phyloP scores from a whole-genome alignment of 1,140 invertebrate genomes.

The Chymomyza costata region DNA sequence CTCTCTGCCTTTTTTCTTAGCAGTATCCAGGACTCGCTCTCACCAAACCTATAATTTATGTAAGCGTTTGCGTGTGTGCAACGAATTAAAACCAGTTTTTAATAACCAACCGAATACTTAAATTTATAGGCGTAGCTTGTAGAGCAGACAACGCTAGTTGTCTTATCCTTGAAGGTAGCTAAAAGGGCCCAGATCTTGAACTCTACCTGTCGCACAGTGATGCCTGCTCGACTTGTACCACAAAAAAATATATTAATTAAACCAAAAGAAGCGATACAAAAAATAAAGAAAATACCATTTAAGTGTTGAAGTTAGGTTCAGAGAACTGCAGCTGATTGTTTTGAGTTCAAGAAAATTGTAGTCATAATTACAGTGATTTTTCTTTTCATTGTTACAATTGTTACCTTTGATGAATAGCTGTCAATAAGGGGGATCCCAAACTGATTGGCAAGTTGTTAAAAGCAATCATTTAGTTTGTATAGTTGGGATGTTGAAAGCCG shows the following conservation, averaged over 20 bases:
- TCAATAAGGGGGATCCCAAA: slow-evolving; percentile 23
- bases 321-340: slow-evolving; percentile 24
- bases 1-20: slow-evolving; percentile 17
- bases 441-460: slow-evolving; percentile 41
- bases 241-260: slow-evolving; percentile 68
- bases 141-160: slow-evolving; percentile 4
- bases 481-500: too few species aligned
- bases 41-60: slow-evolving; percentile 52
- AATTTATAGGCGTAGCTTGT: slow-evolving; percentile 51
- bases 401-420: slow-evolving; percentile 34
- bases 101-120: slow-evolving; percentile 56
- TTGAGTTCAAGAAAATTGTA: slow-evolving; percentile 26
- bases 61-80: slow-evolving; percentile 53
- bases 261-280: slow-evolving; percentile 17
- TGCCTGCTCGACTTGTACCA: slow-evolving; percentile 12
- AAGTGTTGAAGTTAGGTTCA: not conserved
- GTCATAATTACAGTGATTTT: slow-evolving; percentile 59
- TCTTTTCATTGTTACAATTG: slow-evolving; percentile 49
- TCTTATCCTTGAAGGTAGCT: slow-evolving; percentile 47
- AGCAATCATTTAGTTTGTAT: too few species aligned
- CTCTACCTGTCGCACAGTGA: slow-evolving; percentile 39
- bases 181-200: not conserved
- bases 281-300: not conserved
- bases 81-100: slow-evolving; percentile 50
- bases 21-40: slow-evolving; percentile 9